Conservation (phyloP, 2,113 vertebrate genomes). For the Tachycineta bicolor region DNA sequence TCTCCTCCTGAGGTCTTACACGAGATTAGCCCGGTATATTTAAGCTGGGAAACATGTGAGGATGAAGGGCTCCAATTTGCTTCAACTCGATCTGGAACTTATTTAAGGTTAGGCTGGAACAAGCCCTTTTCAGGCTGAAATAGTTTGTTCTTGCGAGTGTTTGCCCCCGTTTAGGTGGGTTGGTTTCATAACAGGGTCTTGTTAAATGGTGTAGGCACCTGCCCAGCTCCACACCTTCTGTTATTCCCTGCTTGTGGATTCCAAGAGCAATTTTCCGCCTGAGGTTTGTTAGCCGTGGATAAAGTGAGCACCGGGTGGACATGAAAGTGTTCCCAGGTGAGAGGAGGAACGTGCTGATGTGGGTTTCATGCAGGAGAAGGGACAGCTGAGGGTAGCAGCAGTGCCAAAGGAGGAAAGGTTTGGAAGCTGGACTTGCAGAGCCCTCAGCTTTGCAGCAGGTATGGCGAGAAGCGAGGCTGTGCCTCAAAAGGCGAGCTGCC, state of each 20-base stretch:
- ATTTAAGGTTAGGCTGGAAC: background rate
- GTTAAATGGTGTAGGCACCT: background rate
- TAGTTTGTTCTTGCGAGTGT: rapidly evolving
- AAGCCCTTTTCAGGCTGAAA: background rate
- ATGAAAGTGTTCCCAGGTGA: rapidly evolving
- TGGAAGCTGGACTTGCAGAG: background rate
- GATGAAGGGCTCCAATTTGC: background rate
- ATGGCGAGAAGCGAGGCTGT: background rate
- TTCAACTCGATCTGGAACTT: background rate
- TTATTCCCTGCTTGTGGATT: background rate
- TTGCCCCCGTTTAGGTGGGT: rapidly evolving
- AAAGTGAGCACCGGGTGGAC: background rate
- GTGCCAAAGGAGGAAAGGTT: background rate
- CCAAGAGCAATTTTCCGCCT: background rate
- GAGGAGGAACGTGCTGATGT: rapidly evolving
- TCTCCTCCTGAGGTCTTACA: background rate
- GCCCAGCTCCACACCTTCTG: background rate
- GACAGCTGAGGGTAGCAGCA: rapidly evolving
- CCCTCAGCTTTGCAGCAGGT: background rate
- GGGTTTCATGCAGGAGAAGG: background rate
- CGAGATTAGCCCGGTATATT: background rate
- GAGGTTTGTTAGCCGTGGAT: background rate
- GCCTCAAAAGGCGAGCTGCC: slow-evolving; percentile 42
- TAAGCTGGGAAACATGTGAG: background rate
- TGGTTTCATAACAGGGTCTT: background rate